These are phyloP conservation scores for Serrognathus titanus DNA, from an alignment of 2,888 invertebrate genomes.

Conservation along the genomic window DNA sequence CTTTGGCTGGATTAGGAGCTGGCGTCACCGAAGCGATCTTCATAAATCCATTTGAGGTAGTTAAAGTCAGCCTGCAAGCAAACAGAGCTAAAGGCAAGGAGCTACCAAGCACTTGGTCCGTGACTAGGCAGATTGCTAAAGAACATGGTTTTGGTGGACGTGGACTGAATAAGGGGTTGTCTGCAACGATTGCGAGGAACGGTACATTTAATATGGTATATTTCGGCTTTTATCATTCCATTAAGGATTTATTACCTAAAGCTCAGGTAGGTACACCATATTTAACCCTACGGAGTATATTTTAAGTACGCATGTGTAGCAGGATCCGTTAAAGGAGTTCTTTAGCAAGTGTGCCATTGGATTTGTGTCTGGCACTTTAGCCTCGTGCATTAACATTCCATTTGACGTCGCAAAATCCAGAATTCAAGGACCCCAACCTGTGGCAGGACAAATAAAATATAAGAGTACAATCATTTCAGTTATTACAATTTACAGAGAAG, in stretches of 20 bases:
- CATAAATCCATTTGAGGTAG: conserved; percentile 93
- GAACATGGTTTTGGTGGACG: conserved; percentile 73
- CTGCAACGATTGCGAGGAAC: conserved; percentile 85
- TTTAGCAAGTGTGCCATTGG: conserved; percentile 76
- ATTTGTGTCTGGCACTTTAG: conserved; percentile 82
- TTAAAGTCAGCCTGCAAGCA: conserved; percentile 86
- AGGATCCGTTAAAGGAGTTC: conserved; percentile 67
- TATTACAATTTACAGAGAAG: conserved; percentile 72
- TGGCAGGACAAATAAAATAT: conserved; percentile 71
- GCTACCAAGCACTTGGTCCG: conserved; percentile 72
- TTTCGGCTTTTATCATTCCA: conserved; percentile 92
- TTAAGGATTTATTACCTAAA: conserved; percentile 71
- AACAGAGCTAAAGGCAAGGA: conserved; percentile 63
- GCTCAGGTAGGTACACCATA: conserved; percentile 53
- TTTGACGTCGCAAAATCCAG: conserved; percentile 95
- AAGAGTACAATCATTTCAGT: conserved; percentile 72
- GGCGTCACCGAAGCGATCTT: conserved; percentile 89
- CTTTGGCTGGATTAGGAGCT: conserved; percentile 82
- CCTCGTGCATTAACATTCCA: conserved; percentile 87
- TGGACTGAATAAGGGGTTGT: conserved; percentile 84
- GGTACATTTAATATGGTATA: conserved; percentile 92
- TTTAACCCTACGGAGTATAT: background rate
- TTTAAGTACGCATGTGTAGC: background rate
- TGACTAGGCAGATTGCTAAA: conserved; percentile 75
- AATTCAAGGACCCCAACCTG: conserved; percentile 89